phyloP scores from a whole-genome alignment of 2,888 invertebrate genomes.

The Phlogophora meticulosa region DNA sequence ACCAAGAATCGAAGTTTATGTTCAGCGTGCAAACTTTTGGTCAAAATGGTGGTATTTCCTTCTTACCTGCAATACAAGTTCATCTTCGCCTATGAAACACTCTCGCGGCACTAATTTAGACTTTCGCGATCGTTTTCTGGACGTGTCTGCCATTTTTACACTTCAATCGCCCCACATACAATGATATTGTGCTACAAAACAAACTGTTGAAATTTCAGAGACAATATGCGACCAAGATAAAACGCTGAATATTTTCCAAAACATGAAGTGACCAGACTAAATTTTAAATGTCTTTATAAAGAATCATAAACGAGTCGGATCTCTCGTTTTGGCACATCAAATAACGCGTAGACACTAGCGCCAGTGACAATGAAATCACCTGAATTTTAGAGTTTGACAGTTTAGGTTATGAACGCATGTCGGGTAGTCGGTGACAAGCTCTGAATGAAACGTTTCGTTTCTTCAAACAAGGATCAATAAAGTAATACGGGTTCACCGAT shows the following conservation, averaged over 20 bases:
- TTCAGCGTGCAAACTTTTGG: slow-evolving; percentile 31
- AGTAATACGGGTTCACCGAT: no score
- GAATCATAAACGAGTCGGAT: not conserved
- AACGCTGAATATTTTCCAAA: slow-evolving; percentile 27
- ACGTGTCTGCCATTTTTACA: slow-evolving; percentile 48
- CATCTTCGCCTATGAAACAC: slow-evolving; percentile 47
- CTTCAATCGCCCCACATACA: slow-evolving; percentile 19
- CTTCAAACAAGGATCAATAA: not conserved
- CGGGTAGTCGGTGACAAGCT: slow-evolving; percentile 57
- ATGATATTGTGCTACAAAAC: slow-evolving; percentile 1
- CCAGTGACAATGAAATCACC: not conserved
- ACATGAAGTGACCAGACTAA: slow-evolving; percentile 7
- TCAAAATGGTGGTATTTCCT: slow-evolving; percentile 62
- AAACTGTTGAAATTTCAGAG: slow-evolving; percentile 19
- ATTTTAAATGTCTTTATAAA: slow-evolving; percentile 4
- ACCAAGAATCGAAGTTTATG: slow-evolving; percentile 10
- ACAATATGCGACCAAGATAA: slow-evolving; percentile 23
- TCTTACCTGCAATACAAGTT: slow-evolving; percentile 54
- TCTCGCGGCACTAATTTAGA: slow-evolving; percentile 71
- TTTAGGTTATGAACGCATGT: slow-evolving; percentile 28
- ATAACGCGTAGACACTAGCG: slow-evolving; percentile 34
- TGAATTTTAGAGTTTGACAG: slow-evolving; percentile 12
- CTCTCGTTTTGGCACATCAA: slow-evolving; percentile 14
- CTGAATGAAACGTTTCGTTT: slow-evolving; percentile 30
- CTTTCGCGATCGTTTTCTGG: slow-evolving; percentile 70